Percentiles rank a stretch among this genome's conserved stretches.
Evolutionary conservation across 1,140 invertebrate genomes (phyloP).

Genomic region (Drosophila equinoxialis): DNA sequence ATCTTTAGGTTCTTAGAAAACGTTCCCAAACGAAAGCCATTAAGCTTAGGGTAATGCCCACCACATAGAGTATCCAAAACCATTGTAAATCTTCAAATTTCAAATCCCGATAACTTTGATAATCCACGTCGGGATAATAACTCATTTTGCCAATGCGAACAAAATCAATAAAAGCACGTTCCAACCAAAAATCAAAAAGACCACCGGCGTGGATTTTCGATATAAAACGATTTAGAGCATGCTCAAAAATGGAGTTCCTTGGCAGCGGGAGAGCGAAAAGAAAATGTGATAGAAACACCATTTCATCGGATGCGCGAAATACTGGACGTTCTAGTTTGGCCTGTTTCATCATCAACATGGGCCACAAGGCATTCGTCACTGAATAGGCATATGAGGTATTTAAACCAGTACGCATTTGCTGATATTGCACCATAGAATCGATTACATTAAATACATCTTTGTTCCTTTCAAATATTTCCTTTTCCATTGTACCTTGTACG

Average conservation of each 20-base stretch:
- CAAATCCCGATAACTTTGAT: slow-evolving; percentile 27
- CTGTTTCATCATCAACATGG: slow-evolving; percentile 44
- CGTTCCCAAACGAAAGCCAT: neutral
- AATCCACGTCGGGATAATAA: slow-evolving; percentile 14
- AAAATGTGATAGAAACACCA: slow-evolving; percentile 27
- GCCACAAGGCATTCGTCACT: slow-evolving; percentile 57
- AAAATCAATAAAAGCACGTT: slow-evolving; percentile 24
- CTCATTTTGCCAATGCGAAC: slow-evolving; percentile 45
- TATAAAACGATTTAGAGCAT: slow-evolving; percentile 45
- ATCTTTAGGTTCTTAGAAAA: no score
- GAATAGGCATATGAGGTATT: slow-evolving; percentile 58
- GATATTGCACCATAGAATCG: slow-evolving; percentile 20
- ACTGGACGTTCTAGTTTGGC: slow-evolving; percentile 8
- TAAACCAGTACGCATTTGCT: slow-evolving; percentile 27
- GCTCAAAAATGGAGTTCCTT: slow-evolving; percentile 40
- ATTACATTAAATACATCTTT: slow-evolving; percentile 34
- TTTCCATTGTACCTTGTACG: neutral
- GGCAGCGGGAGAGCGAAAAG: slow-evolving; percentile 38
- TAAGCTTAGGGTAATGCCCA: slow-evolving; percentile 22
- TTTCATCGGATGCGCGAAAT: slow-evolving; percentile 54
- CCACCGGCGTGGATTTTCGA: slow-evolving; percentile 34
- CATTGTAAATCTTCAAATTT: slow-evolving; percentile 28
- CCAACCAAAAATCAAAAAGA: slow-evolving; percentile 41
- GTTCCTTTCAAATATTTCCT: neutral
- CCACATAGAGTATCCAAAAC: slow-evolving; percentile 31